A percentile compares a stretch with the other conserved stretches of the same genome.
Evolutionary conservation across 2,113 vertebrate species (phyloP).

Genomic region (Aegithalos caudatus): DNA sequence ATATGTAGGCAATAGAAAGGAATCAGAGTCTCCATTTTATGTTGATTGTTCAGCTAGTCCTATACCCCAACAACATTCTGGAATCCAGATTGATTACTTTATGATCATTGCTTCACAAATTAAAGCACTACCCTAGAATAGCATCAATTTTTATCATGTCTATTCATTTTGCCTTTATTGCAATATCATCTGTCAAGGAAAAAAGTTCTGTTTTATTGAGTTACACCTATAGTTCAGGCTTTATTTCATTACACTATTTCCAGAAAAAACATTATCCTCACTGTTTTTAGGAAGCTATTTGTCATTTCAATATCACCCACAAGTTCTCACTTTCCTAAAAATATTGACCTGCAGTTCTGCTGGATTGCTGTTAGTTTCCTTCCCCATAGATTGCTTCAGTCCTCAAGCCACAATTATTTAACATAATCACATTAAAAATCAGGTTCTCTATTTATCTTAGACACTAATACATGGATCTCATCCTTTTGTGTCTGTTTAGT

Average conservation of each 20-base stretch:
- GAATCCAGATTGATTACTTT: not conserved
- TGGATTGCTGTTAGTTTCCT: not conserved
- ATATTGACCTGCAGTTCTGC: not conserved
- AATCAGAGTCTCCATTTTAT: not conserved
- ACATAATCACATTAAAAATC: not conserved
- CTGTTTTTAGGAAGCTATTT: not conserved
- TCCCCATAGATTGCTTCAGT: not conserved
- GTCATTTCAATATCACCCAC: not conserved
- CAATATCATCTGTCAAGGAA: not conserved
- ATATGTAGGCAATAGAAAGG: not conserved
- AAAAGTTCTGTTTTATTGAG: not conserved
- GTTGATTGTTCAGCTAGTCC: not conserved
- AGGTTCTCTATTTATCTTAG: not conserved
- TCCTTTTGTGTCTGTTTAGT: not conserved
- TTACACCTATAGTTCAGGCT: not conserved
- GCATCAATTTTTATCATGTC: not conserved
- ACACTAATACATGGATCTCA: not conserved
- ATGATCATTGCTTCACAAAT: not conserved
- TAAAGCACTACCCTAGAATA: not conserved
- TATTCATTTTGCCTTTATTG: not conserved
- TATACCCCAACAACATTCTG: not conserved
- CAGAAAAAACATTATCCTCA: not conserved
- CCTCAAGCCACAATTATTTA: not conserved
- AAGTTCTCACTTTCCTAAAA: not conserved
- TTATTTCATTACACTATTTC: not conserved